Percentiles rank a stretch among this genome's conserved stretches.
phyloP scores from a whole-genome alignment of 1,140 invertebrate genomes.

The Meloidogyne hapla region DNA sequence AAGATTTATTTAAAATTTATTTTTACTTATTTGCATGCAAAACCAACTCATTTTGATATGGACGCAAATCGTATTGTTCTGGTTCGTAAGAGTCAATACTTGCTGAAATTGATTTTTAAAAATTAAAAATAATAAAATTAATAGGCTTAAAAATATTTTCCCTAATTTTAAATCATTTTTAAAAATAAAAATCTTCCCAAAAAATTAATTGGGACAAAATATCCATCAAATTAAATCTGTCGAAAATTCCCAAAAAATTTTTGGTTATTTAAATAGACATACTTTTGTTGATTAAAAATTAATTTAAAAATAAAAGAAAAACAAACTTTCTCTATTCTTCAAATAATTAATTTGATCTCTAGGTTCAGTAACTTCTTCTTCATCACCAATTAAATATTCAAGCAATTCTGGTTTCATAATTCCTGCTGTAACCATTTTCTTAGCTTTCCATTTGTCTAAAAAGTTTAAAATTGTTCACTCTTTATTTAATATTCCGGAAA shows the following conservation, averaged over 20 bases:
- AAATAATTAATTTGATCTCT: slow-evolving; percentile 1
- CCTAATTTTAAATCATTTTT: not conserved
- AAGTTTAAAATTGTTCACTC: not conserved
- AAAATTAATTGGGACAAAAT: not conserved
- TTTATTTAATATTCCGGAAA: too few relatives aligned
- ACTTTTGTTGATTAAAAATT: too few relatives aligned
- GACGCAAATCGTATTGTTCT: slow-evolving; percentile 20
- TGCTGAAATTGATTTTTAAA: not conserved
- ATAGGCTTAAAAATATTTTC: too few relatives aligned
- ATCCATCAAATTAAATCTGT: not conserved
- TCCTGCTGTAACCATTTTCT: not conserved
- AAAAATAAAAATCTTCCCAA: too few relatives aligned
- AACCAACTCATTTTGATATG: slow-evolving; percentile 53
- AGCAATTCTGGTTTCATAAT: not conserved
- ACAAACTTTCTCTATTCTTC: not conserved
- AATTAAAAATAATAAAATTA: not conserved
- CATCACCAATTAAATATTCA: not conserved
- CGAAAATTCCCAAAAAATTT: not conserved
- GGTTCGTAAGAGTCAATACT: slow-evolving; percentile 9
- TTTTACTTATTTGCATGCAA: slow-evolving; percentile 44
- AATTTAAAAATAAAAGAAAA: not conserved
- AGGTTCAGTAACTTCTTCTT: not conserved
- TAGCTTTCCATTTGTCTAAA: not conserved
- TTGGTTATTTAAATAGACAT: too few relatives aligned
- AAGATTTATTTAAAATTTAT: not conserved